These are phyloP conservation scores for Anthophora plumipes DNA, from an alignment of 2,888 invertebrate genomes.

Conservation along the genomic window DNA sequence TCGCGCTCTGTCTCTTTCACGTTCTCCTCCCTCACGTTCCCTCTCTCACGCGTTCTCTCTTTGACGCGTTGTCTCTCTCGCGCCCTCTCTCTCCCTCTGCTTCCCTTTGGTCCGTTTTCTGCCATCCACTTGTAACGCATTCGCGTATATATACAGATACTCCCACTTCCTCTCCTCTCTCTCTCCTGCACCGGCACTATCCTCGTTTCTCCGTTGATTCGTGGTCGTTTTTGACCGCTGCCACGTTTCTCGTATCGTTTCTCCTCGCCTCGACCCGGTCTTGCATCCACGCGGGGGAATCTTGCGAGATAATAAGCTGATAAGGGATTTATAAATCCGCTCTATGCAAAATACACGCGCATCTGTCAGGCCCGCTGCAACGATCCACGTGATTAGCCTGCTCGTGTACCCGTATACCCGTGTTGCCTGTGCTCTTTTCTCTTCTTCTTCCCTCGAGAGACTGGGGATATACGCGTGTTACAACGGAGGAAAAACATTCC, in stretches of 20 bases:
- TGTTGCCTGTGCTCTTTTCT: conserved; percentile 25
- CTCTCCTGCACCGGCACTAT: neutral
- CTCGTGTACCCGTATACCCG: conserved; percentile 34
- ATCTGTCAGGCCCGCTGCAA: conserved; percentile 40
- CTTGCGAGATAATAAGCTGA: conserved; percentile 65
- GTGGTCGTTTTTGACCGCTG: conserved; percentile 58
- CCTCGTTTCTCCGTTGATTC: conserved; percentile 12
- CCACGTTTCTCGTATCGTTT: conserved; percentile 62
- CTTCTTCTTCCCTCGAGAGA: neutral
- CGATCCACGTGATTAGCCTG: conserved; percentile 53
- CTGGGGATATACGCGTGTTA: conserved; percentile 2
- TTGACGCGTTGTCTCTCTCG: neutral
- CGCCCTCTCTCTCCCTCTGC: conserved; percentile 27
- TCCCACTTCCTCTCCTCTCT: conserved; percentile 43
- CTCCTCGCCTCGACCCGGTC: conserved; percentile 33
- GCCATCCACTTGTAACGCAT: conserved; percentile 41
- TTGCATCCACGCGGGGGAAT: conserved; percentile 53
- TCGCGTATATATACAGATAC: conserved; percentile 41
- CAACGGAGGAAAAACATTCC: neutral
- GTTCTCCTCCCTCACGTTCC: too few relatives aligned
- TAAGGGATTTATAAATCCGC: conserved; percentile 62
- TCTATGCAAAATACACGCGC: conserved; percentile 54
- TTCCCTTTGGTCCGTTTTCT: too few relatives aligned
- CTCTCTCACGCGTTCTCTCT: too few relatives aligned
- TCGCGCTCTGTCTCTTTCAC: too few relatives aligned